Evolutionary conservation across 2,113 vertebrate species (phyloP).

Genomic region (Paedocypris sp.): DNA sequence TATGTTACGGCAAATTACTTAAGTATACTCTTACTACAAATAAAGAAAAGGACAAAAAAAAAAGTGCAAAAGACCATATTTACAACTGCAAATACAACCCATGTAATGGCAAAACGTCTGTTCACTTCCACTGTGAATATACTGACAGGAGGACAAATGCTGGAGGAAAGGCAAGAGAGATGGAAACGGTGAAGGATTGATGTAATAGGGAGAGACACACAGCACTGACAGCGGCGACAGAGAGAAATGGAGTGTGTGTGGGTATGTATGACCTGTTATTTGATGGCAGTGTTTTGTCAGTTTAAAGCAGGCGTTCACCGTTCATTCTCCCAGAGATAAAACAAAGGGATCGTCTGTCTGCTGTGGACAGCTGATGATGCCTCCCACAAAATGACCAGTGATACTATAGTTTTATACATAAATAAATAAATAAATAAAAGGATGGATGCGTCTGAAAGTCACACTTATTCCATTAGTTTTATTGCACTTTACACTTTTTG

Average conservation of each 20-base stretch:
- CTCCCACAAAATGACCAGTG: background rate
- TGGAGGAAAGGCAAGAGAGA: background rate
- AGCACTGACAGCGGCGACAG: constrained; percentile 1
- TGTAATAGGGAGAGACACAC: constrained; percentile 3
- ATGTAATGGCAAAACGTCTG: background rate
- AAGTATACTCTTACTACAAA: no score
- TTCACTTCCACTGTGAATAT: background rate
- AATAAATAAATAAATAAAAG: background rate
- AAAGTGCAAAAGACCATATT: no score
- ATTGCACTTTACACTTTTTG: no score
- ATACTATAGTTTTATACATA: background rate
- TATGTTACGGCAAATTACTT: no score
- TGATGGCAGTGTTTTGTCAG: constrained; percentile 20
- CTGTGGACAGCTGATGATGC: background rate
- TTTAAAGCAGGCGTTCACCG: background rate
- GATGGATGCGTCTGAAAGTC: no score
- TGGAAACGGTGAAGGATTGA: background rate
- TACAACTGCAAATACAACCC: background rate
- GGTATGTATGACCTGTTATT: constrained; percentile 20
- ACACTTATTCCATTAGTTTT: no score
- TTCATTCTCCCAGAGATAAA: constrained; percentile 15
- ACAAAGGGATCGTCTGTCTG: constrained; percentile 7
- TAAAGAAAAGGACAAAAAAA: no score
- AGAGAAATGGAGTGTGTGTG: constrained; percentile 9
- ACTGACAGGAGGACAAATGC: background rate